Percentiles rank a stretch among this genome's conserved stretches.
Conservation (phyloP, 1,140 invertebrate genomes). For the Xylocopa sonorina region DNA sequence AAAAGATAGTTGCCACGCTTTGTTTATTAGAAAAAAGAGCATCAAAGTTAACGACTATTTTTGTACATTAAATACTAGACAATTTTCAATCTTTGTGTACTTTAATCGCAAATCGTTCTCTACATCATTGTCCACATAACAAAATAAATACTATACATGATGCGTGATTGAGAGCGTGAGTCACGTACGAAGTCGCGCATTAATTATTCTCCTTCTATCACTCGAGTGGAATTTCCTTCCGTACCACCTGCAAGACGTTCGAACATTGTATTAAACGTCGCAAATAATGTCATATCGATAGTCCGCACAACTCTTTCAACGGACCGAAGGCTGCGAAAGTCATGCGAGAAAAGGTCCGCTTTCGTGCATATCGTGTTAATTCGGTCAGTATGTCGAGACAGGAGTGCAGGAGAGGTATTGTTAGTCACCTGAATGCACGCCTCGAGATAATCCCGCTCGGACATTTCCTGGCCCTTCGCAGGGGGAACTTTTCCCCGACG, state of each 20-base stretch:
- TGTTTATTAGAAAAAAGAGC: background rate
- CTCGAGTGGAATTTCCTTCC: constrained; percentile 78
- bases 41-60: constrained; percentile 1
- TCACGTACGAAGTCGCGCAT: constrained; percentile 2
- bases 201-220: constrained; percentile 49
- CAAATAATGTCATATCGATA: background rate
- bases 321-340: constrained; percentile 48
- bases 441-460: constrained; percentile 81
- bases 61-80: constrained; percentile 48
- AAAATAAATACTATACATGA: constrained; percentile 57
- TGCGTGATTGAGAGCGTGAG: constrained; percentile 10
- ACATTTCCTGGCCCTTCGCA: constrained; percentile 81
- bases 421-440: constrained; percentile 81
- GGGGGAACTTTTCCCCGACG: constrained; percentile 90
- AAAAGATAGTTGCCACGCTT: background rate
- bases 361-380: constrained; percentile 63
- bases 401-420: constrained; percentile 43
- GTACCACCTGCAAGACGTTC: constrained; percentile 74
- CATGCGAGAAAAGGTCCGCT: constrained; percentile 52
- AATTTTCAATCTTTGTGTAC: constrained; percentile 25
- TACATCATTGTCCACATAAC: constrained; percentile 43
- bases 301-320: no score
- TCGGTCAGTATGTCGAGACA: constrained; percentile 49
- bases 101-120: constrained; percentile 43
- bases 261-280: background rate